Conservation (phyloP, 2,888 invertebrate species). For the Marronus borbonicus region DNA sequence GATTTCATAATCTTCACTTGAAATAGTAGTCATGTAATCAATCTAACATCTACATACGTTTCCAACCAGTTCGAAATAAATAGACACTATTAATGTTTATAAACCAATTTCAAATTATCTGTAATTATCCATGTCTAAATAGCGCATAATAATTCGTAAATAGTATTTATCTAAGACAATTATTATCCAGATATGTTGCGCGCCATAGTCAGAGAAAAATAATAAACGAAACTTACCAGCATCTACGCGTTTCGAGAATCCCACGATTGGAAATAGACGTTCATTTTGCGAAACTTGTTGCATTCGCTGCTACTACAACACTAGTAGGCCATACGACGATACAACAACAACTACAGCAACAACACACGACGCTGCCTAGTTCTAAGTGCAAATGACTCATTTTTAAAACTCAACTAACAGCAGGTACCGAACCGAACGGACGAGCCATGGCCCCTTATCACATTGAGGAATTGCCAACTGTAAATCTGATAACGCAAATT, state of each 20-base stretch:
- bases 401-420: slow-evolving; percentile 49
- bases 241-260: not conserved
- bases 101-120: slow-evolving; percentile 20
- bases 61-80: no score
- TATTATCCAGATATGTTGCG: slow-evolving; percentile 9
- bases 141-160: not conserved
- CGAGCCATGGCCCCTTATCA: slow-evolving; percentile 51
- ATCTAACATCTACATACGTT: no score
- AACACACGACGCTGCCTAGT: slow-evolving; percentile 45
- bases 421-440: slow-evolving; percentile 53
- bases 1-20: no score
- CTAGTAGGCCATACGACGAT: not conserved
- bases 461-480: slow-evolving; percentile 56
- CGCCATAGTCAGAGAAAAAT: no score
- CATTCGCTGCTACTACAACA: not conserved
- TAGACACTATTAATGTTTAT: no score
- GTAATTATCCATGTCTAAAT: slow-evolving; percentile 5
- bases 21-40: no score
- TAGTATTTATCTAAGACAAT: slow-evolving; percentile 25
- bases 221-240: slow-evolving; percentile 21
- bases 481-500: slow-evolving; percentile 48
- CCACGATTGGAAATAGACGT: not conserved
- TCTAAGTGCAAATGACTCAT: slow-evolving; percentile 54
- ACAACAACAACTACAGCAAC: not conserved
- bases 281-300: not conserved